Evolutionary conservation across 92 coral and sea anemone genomes (phyloP), one percentile per base, ranked within the genome.

Genomic region (Parazoanthus darwini): DNA sequence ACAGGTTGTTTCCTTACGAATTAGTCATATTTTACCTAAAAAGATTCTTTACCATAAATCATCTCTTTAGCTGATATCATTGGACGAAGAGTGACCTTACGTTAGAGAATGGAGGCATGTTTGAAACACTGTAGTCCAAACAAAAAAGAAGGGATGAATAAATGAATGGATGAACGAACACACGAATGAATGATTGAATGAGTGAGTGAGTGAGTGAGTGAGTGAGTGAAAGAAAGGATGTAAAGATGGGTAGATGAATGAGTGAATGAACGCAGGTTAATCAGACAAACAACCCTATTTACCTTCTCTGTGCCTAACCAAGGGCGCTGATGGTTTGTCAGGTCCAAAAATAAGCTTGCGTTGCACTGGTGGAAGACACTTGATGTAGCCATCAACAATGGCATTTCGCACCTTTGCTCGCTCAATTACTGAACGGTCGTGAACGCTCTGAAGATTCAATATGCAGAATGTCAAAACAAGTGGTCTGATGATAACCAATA

Each of bases 351-450:
- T 90, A 23, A 97, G 94, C 76, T 95, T 92, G 66, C 96, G 95
- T 70, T 97, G 98, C 14, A 95, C 95, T 65, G 92, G 92, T 29
- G 99, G 98, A 54, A 97, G 88, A 54, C 98, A 92, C 88, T 92
- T 94, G 59, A 94, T 76, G 85, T 95, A 94, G 33, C 94, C 96
- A 63, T 93, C 97, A 43, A 94, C 97, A 59, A 97, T 92, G 68
- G 95, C 97, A 85, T 95, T 95, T 20, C 99, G 92, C 74, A 93
- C 97, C 70, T 94, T 94, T 70, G 97, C 96, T 86, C 94, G 93
- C 88, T 92, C 96, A 63, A 92, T 88, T 22, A 93, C 89, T 44
- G 87, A 90, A 18, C 92, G 91, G 88, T 96, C 96, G 26, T 92
- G 93, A 59, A 91, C 92, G 73, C 88, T 92, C 98, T 96, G 90